A percentile compares a stretch with the other conserved stretches of the same genome.
These are phyloP conservation scores for Pseudoips prasinana DNA, from an alignment of 2,888 invertebrate species.

Conservation along the genomic window DNA sequence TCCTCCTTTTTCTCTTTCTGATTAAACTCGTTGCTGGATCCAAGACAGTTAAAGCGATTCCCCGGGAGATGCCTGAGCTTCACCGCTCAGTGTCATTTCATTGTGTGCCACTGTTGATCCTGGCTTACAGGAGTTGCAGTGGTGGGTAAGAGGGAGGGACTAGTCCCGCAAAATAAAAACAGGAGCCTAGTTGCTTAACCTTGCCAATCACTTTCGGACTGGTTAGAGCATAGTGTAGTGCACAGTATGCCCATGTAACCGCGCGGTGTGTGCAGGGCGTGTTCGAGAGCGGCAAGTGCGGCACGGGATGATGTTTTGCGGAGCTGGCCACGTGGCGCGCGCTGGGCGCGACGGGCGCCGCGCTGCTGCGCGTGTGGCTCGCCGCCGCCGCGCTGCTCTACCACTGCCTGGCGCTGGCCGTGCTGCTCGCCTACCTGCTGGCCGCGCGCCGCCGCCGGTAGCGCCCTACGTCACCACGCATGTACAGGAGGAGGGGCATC, in stretches of 20 bases:
- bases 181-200: no score
- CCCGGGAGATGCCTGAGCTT: no score
- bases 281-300: slow-evolving; percentile 94
- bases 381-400: slow-evolving; percentile 32
- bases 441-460: slow-evolving; percentile 15
- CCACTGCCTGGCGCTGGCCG: slow-evolving; percentile 36
- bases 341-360: slow-evolving; percentile 35
- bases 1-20: no score
- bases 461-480: slow-evolving; percentile 3
- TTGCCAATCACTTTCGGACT: no score
- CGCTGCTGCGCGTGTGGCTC: slow-evolving; percentile 35
- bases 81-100: no score
- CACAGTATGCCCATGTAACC: slow-evolving; percentile 70
- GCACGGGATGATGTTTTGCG: slow-evolving; percentile 84
- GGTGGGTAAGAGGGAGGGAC: no score
- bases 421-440: slow-evolving; percentile 40
- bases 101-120: no score
- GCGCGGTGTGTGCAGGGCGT: slow-evolving; percentile 80
- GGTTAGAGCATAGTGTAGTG: no score
- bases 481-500: background rate
- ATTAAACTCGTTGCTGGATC: no score
- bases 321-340: slow-evolving; percentile 58
- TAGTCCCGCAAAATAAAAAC: no score
- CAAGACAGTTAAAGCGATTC: no score
- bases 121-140: no score